Evolutionary conservation across 2,797 vertebrate genomes (phyloP).

Genomic region (Dendrocincla tyrannina): DNA sequence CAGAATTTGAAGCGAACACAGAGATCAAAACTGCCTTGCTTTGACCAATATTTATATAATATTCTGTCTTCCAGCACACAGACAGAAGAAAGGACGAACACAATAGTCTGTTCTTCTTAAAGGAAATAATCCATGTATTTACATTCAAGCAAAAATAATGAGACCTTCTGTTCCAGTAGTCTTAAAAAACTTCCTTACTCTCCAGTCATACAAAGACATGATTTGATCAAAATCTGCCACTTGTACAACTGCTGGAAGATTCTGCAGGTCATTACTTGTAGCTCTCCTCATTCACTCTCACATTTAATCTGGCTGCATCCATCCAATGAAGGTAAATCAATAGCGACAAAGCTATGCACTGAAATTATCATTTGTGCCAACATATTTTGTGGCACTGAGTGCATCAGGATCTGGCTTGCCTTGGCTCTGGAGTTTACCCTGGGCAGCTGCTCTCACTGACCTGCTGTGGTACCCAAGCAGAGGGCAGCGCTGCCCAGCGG

Average conservation of each 20-base stretch:
- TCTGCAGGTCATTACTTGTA: background rate
- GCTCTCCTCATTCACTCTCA: background rate
- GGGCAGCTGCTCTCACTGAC: background rate
- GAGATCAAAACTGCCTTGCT: background rate
- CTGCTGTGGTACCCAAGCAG: background rate
- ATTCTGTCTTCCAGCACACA: background rate
- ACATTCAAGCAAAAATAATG: slow-evolving; percentile 1
- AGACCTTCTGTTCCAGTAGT: background rate
- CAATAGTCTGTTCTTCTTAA: background rate
- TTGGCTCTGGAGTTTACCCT: background rate
- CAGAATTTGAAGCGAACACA: background rate
- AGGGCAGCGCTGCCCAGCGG: accelerated
- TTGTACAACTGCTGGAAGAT: background rate
- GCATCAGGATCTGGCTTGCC: background rate
- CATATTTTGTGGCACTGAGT: background rate
- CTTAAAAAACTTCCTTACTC: background rate
- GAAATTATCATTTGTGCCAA: background rate
- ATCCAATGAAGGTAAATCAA: background rate
- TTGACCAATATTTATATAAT: background rate
- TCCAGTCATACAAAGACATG: background rate
- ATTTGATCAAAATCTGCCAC: background rate
- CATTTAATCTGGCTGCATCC: background rate
- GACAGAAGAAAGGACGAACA: background rate
- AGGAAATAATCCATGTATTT: background rate
- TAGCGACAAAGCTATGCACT: background rate